Percentiles rank a stretch among this genome's conserved stretches.
Evolutionary conservation across 2,113 vertebrate species (phyloP).

Genomic region (Gavia stellata): DNA sequence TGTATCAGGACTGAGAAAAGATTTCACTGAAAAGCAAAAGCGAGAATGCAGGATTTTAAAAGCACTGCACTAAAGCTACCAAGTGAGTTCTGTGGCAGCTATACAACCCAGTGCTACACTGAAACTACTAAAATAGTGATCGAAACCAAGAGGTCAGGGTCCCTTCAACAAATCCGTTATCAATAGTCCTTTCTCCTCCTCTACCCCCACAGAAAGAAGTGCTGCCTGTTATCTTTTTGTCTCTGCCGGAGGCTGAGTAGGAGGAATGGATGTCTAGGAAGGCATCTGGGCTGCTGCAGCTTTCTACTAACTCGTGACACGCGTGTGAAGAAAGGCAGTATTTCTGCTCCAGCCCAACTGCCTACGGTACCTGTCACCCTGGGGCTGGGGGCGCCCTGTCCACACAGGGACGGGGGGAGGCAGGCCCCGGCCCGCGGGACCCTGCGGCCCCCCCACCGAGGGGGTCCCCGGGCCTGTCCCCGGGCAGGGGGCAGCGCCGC

Average conservation of each 20-base stretch:
- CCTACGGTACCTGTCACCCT: not conserved
- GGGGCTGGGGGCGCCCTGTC: accelerated
- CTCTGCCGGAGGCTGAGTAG: not conserved
- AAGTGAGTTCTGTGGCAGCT: not conserved
- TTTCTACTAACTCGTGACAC: not conserved
- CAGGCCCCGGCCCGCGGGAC: not conserved
- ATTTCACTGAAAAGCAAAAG: not conserved
- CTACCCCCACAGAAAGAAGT: not conserved
- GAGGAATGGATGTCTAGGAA: conserved; percentile 42
- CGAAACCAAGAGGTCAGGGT: not conserved
- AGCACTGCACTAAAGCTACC: not conserved
- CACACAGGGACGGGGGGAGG: accelerated
- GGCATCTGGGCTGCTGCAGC: conserved; percentile 16
- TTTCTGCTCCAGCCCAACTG: not conserved
- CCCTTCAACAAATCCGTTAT: not conserved
- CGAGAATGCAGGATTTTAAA: not conserved
- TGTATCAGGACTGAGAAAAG: not conserved
- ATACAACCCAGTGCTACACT: not conserved
- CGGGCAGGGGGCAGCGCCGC: not conserved
- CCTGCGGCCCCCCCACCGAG: not conserved
- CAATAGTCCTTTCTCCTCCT: not conserved
- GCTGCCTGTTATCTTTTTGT: not conserved
- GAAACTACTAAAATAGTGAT: not conserved
- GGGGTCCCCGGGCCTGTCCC: not conserved
- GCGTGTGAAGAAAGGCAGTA: not conserved